These are phyloP conservation scores for Auanema sp. DNA, from an alignment of 2,888 invertebrate species.

Conservation along the genomic window DNA sequence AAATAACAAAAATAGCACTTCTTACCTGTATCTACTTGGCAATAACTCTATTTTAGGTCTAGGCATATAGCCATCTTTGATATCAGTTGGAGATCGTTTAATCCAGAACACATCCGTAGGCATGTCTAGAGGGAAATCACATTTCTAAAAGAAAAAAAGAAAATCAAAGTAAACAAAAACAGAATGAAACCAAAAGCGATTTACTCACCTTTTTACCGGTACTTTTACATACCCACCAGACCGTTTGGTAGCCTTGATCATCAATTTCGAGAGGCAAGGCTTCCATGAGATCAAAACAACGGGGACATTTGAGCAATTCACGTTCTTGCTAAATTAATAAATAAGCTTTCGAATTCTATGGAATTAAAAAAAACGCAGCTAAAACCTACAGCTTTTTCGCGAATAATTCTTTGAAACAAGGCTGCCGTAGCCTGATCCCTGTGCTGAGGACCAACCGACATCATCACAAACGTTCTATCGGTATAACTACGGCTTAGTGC, in stretches of 20 bases:
- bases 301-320: slow-evolving; percentile 28
- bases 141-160: slow-evolving; percentile 40
- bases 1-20: not conserved
- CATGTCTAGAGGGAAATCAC: slow-evolving; percentile 56
- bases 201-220: slow-evolving; percentile 31
- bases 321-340: slow-evolving; percentile 10
- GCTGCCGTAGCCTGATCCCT: slow-evolving; percentile 11
- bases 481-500: not conserved
- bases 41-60: slow-evolving; percentile 45
- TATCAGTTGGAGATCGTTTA: slow-evolving; percentile 38
- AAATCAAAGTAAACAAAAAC: not conserved
- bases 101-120: slow-evolving; percentile 55
- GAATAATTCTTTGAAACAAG: slow-evolving; percentile 12
- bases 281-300: slow-evolving; percentile 30
- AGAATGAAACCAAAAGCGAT: slow-evolving; percentile 16
- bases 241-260: slow-evolving; percentile 25
- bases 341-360: not conserved
- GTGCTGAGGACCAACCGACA: slow-evolving; percentile 13
- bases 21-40: slow-evolving; percentile 33
- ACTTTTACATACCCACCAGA: slow-evolving; percentile 50
- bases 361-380: not conserved
- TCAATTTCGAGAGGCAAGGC: slow-evolving; percentile 31
- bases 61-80: slow-evolving; percentile 37
- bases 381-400: slow-evolving; percentile 28
- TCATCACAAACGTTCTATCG: slow-evolving; percentile 22